phyloP scores from a whole-genome alignment of 2,113 vertebrate genomes.

The Macheiramphus alcinus region DNA sequence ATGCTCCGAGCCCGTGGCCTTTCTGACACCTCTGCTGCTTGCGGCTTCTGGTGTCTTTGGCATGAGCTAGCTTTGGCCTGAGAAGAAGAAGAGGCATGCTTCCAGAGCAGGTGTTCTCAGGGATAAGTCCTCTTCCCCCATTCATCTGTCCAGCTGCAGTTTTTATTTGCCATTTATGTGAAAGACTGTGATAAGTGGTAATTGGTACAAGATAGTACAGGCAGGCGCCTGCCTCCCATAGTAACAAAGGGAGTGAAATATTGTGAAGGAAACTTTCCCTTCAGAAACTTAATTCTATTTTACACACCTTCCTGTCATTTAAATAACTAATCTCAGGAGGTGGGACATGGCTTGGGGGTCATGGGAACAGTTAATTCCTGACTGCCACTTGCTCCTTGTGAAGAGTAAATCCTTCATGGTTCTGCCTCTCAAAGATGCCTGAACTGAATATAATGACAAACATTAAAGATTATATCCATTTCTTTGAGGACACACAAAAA shows the following conservation, averaged over 20 bases:
- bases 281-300: conserved; percentile 13
- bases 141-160: not conserved
- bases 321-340: not conserved
- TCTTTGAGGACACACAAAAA: not conserved
- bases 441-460: not conserved
- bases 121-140: not conserved
- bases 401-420: not conserved
- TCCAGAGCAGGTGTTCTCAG: not conserved
- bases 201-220: not conserved
- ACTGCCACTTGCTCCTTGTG: not conserved
- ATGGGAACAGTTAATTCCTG: not conserved
- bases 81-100: not conserved
- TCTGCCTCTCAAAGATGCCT: not conserved
- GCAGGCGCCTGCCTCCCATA: not conserved
- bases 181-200: not conserved
- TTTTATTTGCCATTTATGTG: not conserved
- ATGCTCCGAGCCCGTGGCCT: not conserved
- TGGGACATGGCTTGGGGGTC: not conserved
- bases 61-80: not conserved
- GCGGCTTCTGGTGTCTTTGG: not conserved
- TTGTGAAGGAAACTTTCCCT: not conserved
- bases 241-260: not conserved
- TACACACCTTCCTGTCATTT: not conserved
- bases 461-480: not conserved
- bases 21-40: not conserved